Base-by-base conservation (phyloP, 1,140 invertebrate species). In the Cydia pomonella region DNA sequence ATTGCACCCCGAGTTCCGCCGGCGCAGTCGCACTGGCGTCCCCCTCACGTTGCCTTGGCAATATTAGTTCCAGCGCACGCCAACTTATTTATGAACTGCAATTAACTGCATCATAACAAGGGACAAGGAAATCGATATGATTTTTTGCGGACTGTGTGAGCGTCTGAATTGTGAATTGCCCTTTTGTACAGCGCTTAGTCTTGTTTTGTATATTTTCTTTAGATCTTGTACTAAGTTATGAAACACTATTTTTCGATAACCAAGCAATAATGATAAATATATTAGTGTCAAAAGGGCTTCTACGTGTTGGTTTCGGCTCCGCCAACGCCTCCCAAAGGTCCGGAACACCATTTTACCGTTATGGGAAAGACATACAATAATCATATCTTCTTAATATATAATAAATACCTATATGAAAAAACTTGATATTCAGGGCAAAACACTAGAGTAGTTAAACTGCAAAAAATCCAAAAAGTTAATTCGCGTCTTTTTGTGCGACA, bases 51-150 rank as follows among this genome's bases (percentile, higher is more conserved):
- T 69, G 64, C 64, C 64, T 69, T 69, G 64, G 64, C 38, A 69
- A 69, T 69, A 69, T 69, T 69, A 69, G 64, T 69, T 69, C 64
- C 64, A 69, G 29, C 64, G 29, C 64, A 69, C 64, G 64, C 64
- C 64, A 69, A 69, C 64, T 69, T 69, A 69, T 69, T 41, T 69
- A 69, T 41, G 64, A 69, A 69, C 64, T 69, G 64, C 64, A 69
- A 69, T 69, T 69, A 69, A 69, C 27, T 69, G 64, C 64, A 69
- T 69, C 27, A 69, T 69, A 69, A 69, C 64, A 69, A 69, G 64
- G 64, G 64, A 69, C 64, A 38, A 69, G 29, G 27, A 69, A 69
- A 69, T 69, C 64, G n/a, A 69, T 69, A 69, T n/a, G 29, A 33
- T 33, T 69, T 66, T 69, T 69, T 69, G 64, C 64, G 64, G n/a